These are phyloP conservation scores for Halcyon leucocephala DNA, from an alignment of 2,797 vertebrate species.

Conservation along the genomic window DNA sequence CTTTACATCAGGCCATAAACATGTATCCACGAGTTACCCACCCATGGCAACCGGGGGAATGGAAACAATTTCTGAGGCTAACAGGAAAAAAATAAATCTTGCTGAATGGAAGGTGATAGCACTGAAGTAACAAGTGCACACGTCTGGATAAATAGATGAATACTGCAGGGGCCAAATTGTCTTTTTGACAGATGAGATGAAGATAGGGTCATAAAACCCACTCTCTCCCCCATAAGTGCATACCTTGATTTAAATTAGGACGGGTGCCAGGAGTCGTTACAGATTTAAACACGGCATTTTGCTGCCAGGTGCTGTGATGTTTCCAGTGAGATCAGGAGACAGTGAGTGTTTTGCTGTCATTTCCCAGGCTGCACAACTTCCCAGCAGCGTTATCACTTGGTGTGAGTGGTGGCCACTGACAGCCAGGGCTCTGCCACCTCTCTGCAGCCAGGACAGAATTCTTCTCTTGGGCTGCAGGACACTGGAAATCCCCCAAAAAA, in stretches of 20 bases:
- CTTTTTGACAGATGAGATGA: neutral
- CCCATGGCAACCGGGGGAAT: neutral
- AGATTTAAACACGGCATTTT: neutral
- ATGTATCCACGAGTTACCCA: neutral
- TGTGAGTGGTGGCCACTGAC: too few species aligned
- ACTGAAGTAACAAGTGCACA: neutral
- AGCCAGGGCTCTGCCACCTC: neutral
- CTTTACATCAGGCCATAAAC: neutral
- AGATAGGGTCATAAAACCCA: neutral
- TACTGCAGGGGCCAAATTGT: neutral
- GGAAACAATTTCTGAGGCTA: neutral
- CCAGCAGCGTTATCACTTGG: rapidly evolving
- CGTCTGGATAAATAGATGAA: neutral
- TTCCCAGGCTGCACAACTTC: neutral
- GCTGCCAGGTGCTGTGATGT: neutral
- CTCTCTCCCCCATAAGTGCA: neutral
- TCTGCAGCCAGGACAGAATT: neutral
- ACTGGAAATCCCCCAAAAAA: neutral
- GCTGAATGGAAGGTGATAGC: neutral
- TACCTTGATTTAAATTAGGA: neutral
- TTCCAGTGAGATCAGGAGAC: neutral
- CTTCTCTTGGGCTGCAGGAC: neutral
- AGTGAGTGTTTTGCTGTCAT: neutral
- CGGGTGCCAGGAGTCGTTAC: neutral
- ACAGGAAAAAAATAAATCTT: neutral